Conservation (phyloP, 2,113 vertebrate genomes). For the Sarotherodon lohbergeri region DNA sequence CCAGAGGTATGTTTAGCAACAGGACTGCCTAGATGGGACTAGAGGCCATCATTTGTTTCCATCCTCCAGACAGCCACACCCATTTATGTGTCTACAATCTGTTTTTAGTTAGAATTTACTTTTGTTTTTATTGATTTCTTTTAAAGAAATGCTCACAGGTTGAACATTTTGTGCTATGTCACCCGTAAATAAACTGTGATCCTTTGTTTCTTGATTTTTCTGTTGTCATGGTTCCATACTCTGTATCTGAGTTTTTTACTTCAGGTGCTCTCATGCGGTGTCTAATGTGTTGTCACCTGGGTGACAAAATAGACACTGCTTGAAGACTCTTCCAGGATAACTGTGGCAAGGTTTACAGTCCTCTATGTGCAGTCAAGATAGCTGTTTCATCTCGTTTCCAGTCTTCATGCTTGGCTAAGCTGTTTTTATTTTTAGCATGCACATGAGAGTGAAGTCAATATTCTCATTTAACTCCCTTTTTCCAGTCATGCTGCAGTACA, state of each 20-base stretch:
- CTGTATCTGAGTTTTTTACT: background rate
- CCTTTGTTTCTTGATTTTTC: background rate
- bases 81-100: background rate
- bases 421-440: background rate
- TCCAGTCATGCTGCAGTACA: background rate
- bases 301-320: background rate
- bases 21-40: background rate
- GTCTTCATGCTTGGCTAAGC: background rate
- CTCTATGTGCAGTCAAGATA: no score
- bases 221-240: background rate
- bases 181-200: background rate
- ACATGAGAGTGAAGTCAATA: background rate
- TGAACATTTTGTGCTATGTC: background rate
- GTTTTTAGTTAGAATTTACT: background rate
- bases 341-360: background rate
- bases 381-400: background rate
- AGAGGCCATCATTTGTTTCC: background rate
- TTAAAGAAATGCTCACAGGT: background rate
- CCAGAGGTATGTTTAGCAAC: slow-evolving; percentile 64
- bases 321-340: slow-evolving; percentile 1
- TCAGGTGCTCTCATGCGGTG: background rate
- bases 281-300: slow-evolving; percentile 6
- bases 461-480: background rate
- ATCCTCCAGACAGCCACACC: background rate
- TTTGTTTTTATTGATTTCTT: background rate